Evolutionary conservation across 2,888 invertebrate genomes (phyloP).

Genomic region (Ennomos erosarius): DNA sequence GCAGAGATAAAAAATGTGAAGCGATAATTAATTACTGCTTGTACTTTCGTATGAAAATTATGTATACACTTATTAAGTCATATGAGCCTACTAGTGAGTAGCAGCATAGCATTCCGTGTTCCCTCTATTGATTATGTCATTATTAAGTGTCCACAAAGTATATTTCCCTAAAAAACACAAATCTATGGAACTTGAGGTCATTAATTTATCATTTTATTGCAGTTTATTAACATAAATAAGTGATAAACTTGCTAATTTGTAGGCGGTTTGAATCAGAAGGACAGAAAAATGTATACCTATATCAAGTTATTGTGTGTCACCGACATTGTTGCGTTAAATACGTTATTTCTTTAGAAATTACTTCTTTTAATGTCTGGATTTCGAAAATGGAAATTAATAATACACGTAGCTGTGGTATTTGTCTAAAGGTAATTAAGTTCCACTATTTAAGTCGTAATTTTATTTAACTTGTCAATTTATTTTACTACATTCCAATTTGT

Average conservation of each 20-base stretch:
- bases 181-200: conserved; percentile 24
- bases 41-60: not conserved
- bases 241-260: conserved; percentile 37
- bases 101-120: not conserved
- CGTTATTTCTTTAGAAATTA: conserved; percentile 24
- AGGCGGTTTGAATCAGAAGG: conserved; percentile 34
- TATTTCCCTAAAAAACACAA: not conserved
- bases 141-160: no score
- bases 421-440: no score
- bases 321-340: conserved; percentile 27
- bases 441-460: no score
- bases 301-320: conserved; percentile 34
- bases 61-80: not conserved
- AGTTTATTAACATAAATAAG: conserved; percentile 37
- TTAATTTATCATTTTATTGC: conserved; percentile 32
- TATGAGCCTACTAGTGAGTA: not conserved
- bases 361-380: conserved; percentile 24
- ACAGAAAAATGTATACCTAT: conserved; percentile 2
- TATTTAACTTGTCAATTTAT: no score
- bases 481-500: not conserved
- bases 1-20: not conserved
- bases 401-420: no score
- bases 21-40: not conserved
- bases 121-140: no score
- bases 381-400: no score